Percentiles rank a stretch among this genome's conserved stretches.
These are phyloP conservation scores for Spongilla lacustris DNA, from an alignment of 37 sponge, comb jelly and placozoan species.

Conservation along the genomic window DNA sequence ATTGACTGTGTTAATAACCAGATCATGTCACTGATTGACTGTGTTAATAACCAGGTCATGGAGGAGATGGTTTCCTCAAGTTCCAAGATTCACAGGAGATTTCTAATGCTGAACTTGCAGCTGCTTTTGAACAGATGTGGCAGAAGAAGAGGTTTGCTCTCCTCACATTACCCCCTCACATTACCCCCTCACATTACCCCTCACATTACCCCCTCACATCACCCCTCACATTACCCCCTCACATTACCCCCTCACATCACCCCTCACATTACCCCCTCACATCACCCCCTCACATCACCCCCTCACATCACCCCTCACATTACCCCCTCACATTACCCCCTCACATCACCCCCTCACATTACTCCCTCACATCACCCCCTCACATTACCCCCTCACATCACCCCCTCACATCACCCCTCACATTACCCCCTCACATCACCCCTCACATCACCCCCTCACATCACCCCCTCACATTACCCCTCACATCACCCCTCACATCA, in stretches of 20 bases:
- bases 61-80: conserved; percentile 94
- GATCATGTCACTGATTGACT: not conserved
- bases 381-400: not conserved
- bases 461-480: too few relatives aligned
- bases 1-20: not conserved
- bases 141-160: conserved; percentile 77
- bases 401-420: not conserved
- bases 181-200: not conserved
- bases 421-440: not conserved
- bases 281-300: not conserved
- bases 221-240: not conserved
- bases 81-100: conserved; percentile 97
- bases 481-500: too few relatives aligned
- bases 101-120: conserved; percentile 85
- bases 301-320: too few relatives aligned
- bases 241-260: not conserved
- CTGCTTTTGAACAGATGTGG: conserved; percentile 97
- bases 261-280: not conserved
- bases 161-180: not conserved
- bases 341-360: not conserved
- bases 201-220: not conserved
- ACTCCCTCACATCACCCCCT: not conserved
- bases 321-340: too few relatives aligned
- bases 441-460: not conserved
- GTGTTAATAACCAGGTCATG: conserved; percentile 77